Base-by-base conservation (phyloP, 2,113 vertebrate genomes). In the Leptosomus discolor region DNA sequence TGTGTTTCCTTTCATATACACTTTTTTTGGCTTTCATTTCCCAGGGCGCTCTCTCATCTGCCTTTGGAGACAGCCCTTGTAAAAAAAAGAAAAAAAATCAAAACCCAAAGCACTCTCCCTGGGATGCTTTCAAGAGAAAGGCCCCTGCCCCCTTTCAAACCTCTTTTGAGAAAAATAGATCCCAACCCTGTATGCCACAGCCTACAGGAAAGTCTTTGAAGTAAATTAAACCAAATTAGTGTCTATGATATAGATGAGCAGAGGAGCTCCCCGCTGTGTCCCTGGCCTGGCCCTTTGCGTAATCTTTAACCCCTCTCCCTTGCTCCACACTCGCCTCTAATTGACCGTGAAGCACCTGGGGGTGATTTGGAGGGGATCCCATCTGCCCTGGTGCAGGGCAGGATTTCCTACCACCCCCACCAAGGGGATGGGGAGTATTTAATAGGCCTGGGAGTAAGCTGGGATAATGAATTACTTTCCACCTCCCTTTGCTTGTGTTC, bases 221-320 rank as follows among this genome's bases (percentile, higher is more conserved):
- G 96, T 95, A 70, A 97, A 98, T 97, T 89, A 96, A 96, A 81
- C 97, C 95, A 95, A 98, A 98, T 98, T 98, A 98, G 95, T 92
- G 94, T 71, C 96, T 79, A 50, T 97, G 94, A 96, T 96, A 91
- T 11, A 90, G 95, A 96, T 71, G 97, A 88, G 96, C 92, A 58
- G 83, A 71, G 78, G 41, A 87, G 93, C 92, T 86, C 90, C 94
- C 92, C 0, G 79, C 97, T 96, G 96, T 4, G 95, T 27, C 63
- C 18, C 80, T 11, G 56, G 74, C 53, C 79, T 34, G 50, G 88
- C 85, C 94, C 95, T 90, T 60, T 81, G 83, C 43, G 2, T 24
- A 51, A 92, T 95, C 96, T 88, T 87, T 92, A 91, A 96, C 97
- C 93, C 84, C 73, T 48, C 73, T 75, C 30, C 80, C 83, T 51